phyloP scores from a whole-genome alignment of 2,113 vertebrate species.

The Rhinolophus sinicus region DNA sequence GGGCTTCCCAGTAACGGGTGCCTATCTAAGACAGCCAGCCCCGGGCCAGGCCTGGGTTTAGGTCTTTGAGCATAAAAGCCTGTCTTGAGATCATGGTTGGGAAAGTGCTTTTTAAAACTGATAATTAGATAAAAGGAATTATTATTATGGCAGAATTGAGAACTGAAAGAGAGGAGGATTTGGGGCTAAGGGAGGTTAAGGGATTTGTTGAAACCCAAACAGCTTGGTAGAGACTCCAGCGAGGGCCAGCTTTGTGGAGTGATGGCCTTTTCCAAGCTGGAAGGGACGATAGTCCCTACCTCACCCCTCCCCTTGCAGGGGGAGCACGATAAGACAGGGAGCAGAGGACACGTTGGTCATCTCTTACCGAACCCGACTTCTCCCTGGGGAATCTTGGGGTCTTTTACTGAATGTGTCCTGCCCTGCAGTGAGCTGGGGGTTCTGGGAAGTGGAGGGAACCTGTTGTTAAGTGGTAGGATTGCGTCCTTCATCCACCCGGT shows the following conservation, averaged over 20 bases:
- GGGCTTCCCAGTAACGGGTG: background rate
- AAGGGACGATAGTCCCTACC: background rate
- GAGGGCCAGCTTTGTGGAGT: background rate
- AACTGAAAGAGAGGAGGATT: background rate
- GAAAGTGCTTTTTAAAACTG: constrained; percentile 15
- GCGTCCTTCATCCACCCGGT: background rate
- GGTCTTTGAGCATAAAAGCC: background rate
- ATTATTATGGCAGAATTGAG: background rate
- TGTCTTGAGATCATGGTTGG: background rate
- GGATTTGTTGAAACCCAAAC: background rate
- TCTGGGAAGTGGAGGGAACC: background rate
- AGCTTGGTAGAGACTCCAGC: background rate
- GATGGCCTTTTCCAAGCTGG: background rate
- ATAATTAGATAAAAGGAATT: constrained; percentile 8
- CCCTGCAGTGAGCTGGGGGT: background rate
- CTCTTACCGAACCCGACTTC: background rate
- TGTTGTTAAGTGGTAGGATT: background rate
- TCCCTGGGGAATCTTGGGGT: background rate
- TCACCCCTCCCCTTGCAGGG: background rate
- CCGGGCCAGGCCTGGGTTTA: rapidly evolving
- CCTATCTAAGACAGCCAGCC: background rate
- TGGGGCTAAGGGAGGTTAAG: background rate
- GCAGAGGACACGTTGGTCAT: background rate
- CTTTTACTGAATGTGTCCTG: background rate
- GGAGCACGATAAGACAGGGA: background rate